Percentiles rank a stretch among this genome's conserved stretches.
phyloP scores from a whole-genome alignment of 2,888 invertebrate genomes.

The Scaeva pyrastri region DNA sequence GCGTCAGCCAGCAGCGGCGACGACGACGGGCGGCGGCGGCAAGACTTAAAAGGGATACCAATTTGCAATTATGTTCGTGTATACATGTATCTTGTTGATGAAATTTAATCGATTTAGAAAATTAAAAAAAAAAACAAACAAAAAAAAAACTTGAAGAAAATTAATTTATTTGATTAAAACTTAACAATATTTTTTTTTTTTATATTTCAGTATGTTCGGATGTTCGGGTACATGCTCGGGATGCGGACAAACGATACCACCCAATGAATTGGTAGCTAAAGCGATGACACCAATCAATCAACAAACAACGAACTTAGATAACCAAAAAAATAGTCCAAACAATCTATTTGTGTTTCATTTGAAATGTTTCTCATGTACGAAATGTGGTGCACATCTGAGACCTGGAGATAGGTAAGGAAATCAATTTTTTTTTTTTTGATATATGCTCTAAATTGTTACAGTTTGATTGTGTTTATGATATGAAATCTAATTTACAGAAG shows the following conservation, averaged over 20 bases:
- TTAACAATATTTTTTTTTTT: constrained; percentile 32
- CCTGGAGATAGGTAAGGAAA: constrained; percentile 95
- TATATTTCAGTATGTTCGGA: constrained; percentile 92
- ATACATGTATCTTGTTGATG: constrained; percentile 54
- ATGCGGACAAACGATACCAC: constrained; percentile 96
- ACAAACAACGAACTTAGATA: constrained; percentile 83
- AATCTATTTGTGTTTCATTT: constrained; percentile 94
- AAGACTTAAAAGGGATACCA: constrained; percentile 43
- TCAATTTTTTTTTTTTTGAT: constrained; percentile 12
- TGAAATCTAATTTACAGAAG: not conserved
- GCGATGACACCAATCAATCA: constrained; percentile 80
- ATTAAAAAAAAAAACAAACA: constrained; percentile 55
- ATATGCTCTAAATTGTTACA: not conserved
- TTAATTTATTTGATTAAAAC: constrained; percentile 68
- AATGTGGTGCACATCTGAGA: constrained; percentile 94
- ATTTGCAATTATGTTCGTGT: constrained; percentile 63
- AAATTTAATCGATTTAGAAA: constrained; percentile 74
- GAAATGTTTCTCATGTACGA: constrained; percentile 97
- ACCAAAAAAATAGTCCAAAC: constrained; percentile 84
- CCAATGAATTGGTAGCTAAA: constrained; percentile 96
- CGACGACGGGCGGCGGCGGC: too few relatives aligned
- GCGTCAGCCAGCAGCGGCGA: too few relatives aligned
- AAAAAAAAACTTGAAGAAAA: constrained; percentile 42
- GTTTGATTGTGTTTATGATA: constrained; percentile 9
- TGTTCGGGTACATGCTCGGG: constrained; percentile 94